A percentile compares a stretch with the other conserved stretches of the same genome.
phyloP scores from a whole-genome alignment of 2,113 vertebrate species.

The Passer domesticus region DNA sequence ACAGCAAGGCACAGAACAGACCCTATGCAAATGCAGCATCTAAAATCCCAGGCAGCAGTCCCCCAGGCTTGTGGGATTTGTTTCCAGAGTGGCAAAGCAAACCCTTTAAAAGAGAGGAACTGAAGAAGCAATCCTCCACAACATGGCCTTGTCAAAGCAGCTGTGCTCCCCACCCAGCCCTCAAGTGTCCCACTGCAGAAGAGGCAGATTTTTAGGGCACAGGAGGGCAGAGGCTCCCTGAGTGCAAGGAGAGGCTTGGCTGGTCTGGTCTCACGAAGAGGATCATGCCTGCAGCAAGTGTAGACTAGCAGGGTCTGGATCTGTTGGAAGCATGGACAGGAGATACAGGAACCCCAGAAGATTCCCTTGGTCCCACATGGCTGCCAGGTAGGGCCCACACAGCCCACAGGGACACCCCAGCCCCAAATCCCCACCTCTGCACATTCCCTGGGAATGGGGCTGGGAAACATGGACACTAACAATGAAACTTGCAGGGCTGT shows the following conservation, averaged over 20 bases:
- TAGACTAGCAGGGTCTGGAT: background rate
- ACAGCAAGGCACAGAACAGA: background rate
- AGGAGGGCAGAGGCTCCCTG: background rate
- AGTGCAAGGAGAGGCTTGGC: background rate
- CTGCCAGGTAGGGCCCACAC: background rate
- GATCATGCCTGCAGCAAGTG: background rate
- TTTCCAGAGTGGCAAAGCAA: background rate
- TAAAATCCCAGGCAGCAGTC: background rate
- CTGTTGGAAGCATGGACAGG: rapidly evolving
- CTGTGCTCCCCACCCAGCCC: background rate
- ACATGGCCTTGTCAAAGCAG: background rate
- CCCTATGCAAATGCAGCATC: background rate
- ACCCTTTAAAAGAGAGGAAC: background rate
- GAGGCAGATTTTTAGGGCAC: background rate
- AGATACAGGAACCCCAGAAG: background rate
- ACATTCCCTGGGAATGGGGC: background rate
- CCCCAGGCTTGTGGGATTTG: rapidly evolving
- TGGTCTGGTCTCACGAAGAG: background rate
- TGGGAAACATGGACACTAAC: background rate
- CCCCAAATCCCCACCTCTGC: background rate
- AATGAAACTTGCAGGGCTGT: background rate
- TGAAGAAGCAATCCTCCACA: background rate
- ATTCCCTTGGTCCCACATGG: background rate
- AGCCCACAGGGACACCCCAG: background rate
- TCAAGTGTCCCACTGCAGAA: rapidly evolving